Evolutionary conservation across 2,797 vertebrate genomes (phyloP), one percentile per base, ranked within the genome.

Genomic region (Tapirus indicus): DNA sequence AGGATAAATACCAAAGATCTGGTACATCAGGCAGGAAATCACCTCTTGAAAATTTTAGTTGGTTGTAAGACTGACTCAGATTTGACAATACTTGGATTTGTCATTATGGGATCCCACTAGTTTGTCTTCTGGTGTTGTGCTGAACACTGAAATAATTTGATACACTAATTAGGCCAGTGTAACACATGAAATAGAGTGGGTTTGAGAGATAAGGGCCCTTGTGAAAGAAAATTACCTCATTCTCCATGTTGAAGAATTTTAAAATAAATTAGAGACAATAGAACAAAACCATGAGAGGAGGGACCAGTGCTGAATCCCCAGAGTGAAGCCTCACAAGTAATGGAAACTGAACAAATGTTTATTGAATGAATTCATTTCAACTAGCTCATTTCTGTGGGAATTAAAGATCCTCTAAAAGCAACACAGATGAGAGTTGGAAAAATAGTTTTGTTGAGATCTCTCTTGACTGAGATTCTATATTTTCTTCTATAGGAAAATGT

Each of bases 301-400:
- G n/a, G 12, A 13, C 27, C 10, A 74, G 25, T 38, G 54, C 21
- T 79, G 29, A 79, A 60, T 52, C n/a, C 16, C 29, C n/a, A 74
- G 54, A 87, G 58, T 7, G 20, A 91, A 88, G 16, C 11, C 52
- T 74, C 25, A 56, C 41, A 29, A 4, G 16, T 52, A 47, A 78
- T 16, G 60, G 66, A 68, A 71, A 75, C 12, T 29, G 20, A 68
- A 79, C 49, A 88, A 80, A 75, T 72, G 1, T 78, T 84, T 66
- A 13, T 38, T 95, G 75, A 88, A 58, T 80, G 25, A 83, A 95
- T 86, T 77, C 58, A 66, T 79, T 91, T 83, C 56, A 83, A 74
- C 2, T 35, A 35, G 58, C 29, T 83, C 25, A 78, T 69, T 84
- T 88, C 52, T 82, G 7, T 85, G 49, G 62, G n/a, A 92, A 72